These are phyloP conservation scores for Mastomys coucha DNA, from an alignment of 2,113 vertebrate genomes.

Conservation along the genomic window DNA sequence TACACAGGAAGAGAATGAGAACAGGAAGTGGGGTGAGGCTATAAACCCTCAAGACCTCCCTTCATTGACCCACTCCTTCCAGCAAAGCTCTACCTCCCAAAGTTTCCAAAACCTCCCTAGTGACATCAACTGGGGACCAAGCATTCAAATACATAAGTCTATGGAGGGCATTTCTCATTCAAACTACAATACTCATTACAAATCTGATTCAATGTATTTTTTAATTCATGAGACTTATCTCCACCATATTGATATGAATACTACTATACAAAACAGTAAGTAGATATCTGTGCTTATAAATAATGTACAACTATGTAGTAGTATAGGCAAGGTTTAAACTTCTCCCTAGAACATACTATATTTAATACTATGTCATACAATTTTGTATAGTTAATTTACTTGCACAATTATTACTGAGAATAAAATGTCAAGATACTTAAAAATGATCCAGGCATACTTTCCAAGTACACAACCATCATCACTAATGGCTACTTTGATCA, in stretches of 20 bases:
- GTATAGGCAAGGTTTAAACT: background rate
- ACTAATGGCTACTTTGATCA: constrained; percentile 57
- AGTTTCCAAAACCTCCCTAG: background rate
- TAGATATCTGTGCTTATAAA: background rate
- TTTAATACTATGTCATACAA: background rate
- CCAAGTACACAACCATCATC: constrained; percentile 13
- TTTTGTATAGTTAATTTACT: constrained; percentile 44
- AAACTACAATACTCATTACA: background rate
- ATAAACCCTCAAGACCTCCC: background rate
- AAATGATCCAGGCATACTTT: constrained; percentile 35
- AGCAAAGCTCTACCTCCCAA: too few species aligned
- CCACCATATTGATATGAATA: constrained; percentile 3
- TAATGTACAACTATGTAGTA: background rate
- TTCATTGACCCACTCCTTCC: background rate
- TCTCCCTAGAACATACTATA: constrained; percentile 12
- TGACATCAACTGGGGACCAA: background rate
- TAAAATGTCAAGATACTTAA: background rate
- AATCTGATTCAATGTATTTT: constrained; percentile 7
- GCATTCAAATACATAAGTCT: background rate
- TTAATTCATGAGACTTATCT: constrained; percentile 11
- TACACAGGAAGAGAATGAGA: background rate
- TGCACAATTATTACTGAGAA: background rate
- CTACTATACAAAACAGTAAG: background rate
- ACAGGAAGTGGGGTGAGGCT: background rate
- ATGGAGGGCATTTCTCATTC: background rate